Evolutionary conservation across 2,797 vertebrate genomes (phyloP).

Genomic region (Lacerta agilis): DNA sequence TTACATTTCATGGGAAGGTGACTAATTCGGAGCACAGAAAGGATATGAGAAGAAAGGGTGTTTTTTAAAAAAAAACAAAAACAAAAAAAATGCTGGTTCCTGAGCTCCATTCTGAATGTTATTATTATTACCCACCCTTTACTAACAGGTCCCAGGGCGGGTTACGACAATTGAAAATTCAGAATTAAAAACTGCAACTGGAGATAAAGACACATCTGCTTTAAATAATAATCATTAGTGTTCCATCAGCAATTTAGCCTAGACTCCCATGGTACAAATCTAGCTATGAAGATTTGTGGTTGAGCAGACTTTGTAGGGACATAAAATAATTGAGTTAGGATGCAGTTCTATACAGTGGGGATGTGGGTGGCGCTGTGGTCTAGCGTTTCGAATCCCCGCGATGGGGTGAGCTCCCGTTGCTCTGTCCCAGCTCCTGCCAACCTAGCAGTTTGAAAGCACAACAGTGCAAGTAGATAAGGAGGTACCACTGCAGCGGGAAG

Average conservation of each 20-base stretch:
- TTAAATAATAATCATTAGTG: not conserved
- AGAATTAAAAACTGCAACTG: too few species aligned
- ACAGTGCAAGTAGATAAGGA: too few species aligned
- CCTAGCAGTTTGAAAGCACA: too few species aligned
- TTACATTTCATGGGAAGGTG: not conserved
- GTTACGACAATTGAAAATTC: too few species aligned
- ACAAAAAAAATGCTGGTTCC: not conserved
- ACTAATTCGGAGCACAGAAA: not conserved
- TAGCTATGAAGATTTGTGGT: not conserved
- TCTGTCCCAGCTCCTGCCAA: too few species aligned
- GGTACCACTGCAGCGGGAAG: too few species aligned
- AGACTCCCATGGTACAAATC: not conserved
- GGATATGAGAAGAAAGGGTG: not conserved
- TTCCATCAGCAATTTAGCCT: not conserved
- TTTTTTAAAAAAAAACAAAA: not conserved
- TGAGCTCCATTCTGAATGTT: not conserved
- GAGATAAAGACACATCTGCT: not conserved
- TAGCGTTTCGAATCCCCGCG: too few species aligned
- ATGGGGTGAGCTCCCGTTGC: too few species aligned
- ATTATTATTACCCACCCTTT: too few species aligned
- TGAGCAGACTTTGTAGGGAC: not conserved
- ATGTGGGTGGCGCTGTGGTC: too few species aligned
- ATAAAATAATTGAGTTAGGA: not conserved
- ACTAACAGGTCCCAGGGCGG: too few species aligned
- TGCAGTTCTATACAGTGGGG: too few species aligned